Evolutionary conservation across 2,888 invertebrate genomes (phyloP), one percentile per base, ranked within the genome.

Genomic region (Hololepta plana): DNA sequence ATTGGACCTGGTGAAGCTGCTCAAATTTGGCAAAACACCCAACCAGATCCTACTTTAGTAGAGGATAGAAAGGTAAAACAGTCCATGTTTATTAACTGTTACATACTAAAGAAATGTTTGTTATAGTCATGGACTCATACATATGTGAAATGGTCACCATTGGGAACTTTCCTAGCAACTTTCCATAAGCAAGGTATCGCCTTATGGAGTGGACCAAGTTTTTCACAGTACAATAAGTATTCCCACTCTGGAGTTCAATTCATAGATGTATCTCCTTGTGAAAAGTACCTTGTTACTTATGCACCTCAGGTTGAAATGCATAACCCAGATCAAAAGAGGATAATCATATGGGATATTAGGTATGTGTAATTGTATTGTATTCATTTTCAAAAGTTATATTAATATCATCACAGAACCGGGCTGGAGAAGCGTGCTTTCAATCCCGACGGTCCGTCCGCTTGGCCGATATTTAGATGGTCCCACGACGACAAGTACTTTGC

Each of bases 391-490:
- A 15, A 23, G 7, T 16, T 10, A n/a, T 7, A 27, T 12, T 24
- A 11, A 4, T 20, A 4, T 4, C 12, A 28, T 35, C 40, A 25
- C 45, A 67, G 69, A 36, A 91, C 93, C 4, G 95, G 91, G 5
- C 70, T 72, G 42, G 90, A 91, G 49, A 93, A 90, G 49, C 73
- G 95, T 40, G 75, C 80, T 3, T 96, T 96, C 54, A 70, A 71
- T 28, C 74, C 81, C 0, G 87, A 88, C 27, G 75, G 76, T 27
- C 74, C 76, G 32, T 42, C 49, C 4, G 71, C 80, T 1, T 85
- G 93, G 80, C 93, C 93, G 0, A 82, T 91, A 37, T 88, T 95
- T 65, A 84, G 91, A 43, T 96, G 96, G 95, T 91, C 88, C 28
- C 77, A 80, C 46, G 91, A 95, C 50, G 95, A 95, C 49, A 77